Evolutionary conservation across 2,797 vertebrate species (phyloP).

Genomic region (Pyrocephalus nanus): DNA sequence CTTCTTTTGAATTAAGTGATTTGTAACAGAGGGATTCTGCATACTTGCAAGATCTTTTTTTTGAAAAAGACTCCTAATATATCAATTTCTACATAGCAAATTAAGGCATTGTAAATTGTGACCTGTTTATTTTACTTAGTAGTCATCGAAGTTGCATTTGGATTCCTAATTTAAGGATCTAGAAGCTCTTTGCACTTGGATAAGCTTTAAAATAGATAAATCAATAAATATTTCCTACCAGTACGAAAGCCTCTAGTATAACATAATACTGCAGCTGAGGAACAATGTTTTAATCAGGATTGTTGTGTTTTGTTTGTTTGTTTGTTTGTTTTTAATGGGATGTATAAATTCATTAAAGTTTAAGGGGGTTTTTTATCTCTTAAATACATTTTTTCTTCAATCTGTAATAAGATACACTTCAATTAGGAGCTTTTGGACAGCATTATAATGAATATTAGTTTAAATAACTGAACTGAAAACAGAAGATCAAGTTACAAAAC

Average conservation of each 20-base stretch:
- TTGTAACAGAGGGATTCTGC: neutral
- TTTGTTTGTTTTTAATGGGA: neutral
- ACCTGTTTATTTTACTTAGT: neutral
- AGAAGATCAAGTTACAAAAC: neutral
- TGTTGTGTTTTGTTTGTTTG: neutral
- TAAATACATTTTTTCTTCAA: neutral
- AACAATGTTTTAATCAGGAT: neutral
- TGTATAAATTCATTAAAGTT: neutral
- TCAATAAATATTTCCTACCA: neutral
- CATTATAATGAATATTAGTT: neutral
- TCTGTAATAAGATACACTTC: neutral
- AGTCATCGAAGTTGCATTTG: neutral
- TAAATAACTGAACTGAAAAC: neutral
- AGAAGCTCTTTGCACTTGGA: neutral
- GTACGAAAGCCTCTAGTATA: neutral
- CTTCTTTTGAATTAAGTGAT: neutral
- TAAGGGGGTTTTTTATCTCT: neutral
- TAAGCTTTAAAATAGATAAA: neutral
- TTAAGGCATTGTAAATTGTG: neutral
- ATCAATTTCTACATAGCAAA: neutral
- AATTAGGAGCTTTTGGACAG: neutral
- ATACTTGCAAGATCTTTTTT: neutral
- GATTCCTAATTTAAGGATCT: neutral
- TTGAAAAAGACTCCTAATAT: neutral
- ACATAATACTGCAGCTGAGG: neutral